Percentiles rank a stretch among this genome's conserved stretches.
Evolutionary conservation across 2,888 invertebrate species (phyloP).

Genomic region (Volucella bombylans): DNA sequence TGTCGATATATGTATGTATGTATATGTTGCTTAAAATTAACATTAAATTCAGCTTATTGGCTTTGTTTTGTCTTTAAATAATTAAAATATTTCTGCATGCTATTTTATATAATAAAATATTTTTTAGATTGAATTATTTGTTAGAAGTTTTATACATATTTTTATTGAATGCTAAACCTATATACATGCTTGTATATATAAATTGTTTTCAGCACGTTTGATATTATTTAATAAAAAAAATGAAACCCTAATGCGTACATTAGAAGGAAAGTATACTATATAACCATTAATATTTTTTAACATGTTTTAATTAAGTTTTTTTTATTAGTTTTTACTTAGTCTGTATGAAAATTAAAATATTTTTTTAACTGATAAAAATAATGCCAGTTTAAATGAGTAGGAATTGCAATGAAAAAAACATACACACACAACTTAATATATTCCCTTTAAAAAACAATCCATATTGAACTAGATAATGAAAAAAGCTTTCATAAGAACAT

Average conservation of each 20-base stretch:
- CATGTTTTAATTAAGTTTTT: conserved; percentile 3
- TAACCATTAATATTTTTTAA: conserved; percentile 2
- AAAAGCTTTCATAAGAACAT: neutral
- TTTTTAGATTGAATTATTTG: neutral
- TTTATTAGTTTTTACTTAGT: neutral
- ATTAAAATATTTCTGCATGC: too few species aligned
- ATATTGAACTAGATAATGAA: neutral
- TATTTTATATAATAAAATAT: too few species aligned
- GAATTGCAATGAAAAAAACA: conserved; percentile 50
- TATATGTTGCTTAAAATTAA: too few species aligned
- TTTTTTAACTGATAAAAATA: neutral
- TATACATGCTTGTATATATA: conserved; percentile 5
- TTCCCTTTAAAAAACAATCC: conserved; percentile 2
- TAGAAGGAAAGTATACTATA: conserved; percentile 60
- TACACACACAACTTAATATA: conserved; percentile 60
- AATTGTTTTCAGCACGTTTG: conserved; percentile 22
- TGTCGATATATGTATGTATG: too few species aligned
- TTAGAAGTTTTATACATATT: neutral
- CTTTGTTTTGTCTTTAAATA: too few species aligned
- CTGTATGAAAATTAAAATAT: neutral
- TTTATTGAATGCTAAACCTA: conserved; percentile 6
- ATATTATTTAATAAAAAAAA: conserved; percentile 24
- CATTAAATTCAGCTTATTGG: too few species aligned
- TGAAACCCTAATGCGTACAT: conserved; percentile 50
- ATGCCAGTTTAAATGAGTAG: conserved; percentile 3